These are phyloP conservation scores for Muscicapa striata DNA, from an alignment of 2,797 vertebrate genomes.

Conservation along the genomic window DNA sequence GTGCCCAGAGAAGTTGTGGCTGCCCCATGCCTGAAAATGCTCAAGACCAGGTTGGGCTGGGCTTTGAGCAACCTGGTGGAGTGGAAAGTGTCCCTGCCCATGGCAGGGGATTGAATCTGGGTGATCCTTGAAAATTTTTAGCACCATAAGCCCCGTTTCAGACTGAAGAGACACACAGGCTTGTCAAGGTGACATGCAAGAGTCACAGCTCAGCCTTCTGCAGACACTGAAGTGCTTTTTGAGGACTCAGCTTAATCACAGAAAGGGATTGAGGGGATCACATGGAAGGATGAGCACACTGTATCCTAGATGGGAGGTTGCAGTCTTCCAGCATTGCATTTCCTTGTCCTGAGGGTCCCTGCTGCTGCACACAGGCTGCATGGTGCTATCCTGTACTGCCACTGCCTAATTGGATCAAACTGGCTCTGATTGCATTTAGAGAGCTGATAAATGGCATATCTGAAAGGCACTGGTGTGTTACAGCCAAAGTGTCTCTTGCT, in stretches of 20 bases:
- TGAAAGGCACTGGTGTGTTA: not conserved
- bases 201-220: not conserved
- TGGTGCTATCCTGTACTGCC: not conserved
- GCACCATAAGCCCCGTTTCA: not conserved
- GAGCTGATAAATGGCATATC: conserved; percentile 31
- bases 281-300: not conserved
- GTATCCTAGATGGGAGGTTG: not conserved
- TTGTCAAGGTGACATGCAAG: not conserved
- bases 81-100: not conserved
- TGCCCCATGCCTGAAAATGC: not conserved
- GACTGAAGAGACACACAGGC: not conserved
- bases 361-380: not conserved
- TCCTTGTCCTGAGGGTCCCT: not conserved
- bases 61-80: not conserved
- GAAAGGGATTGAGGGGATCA: not conserved
- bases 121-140: not conserved
- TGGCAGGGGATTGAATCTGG: not conserved
- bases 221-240: not conserved
- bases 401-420: conserved; percentile 23
- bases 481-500: conserved; percentile 3
- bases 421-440: conserved; percentile 35
- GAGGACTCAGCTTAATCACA: not conserved
- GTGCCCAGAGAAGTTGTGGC: not conserved
- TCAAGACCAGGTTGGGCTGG: not conserved
- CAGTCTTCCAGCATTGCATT: not conserved